These are phyloP conservation scores for Cephus pulcher DNA, from an alignment of 2,888 invertebrate genomes.

Conservation along the genomic window DNA sequence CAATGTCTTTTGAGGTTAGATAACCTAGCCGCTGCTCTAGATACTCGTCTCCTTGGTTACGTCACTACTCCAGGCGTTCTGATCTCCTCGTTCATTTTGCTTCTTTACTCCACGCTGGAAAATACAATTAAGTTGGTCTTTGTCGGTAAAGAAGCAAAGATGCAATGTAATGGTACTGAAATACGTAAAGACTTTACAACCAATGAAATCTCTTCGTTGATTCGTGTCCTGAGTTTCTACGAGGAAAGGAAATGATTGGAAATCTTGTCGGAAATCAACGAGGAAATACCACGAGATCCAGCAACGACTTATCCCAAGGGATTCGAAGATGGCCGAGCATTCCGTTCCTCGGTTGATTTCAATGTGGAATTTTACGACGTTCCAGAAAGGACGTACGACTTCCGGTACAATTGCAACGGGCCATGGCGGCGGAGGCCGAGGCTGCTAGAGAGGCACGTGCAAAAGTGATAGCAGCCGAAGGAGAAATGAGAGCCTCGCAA, in stretches of 20 bases:
- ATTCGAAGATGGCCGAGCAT: background rate
- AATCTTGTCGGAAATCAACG: background rate
- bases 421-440: slow-evolving; percentile 88
- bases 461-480: slow-evolving; percentile 86
- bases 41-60: background rate
- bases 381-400: slow-evolving; percentile 82
- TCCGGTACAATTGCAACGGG: slow-evolving; percentile 81
- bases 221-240: background rate
- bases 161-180: background rate
- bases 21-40: background rate
- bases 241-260: background rate
- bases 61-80: background rate
- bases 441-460: slow-evolving; percentile 83
- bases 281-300: background rate
- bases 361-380: slow-evolving; percentile 29
- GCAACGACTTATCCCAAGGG: background rate
- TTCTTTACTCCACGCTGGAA: background rate
- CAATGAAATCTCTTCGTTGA: background rate
- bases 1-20: background rate
- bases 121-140: background rate
- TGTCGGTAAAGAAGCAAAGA: background rate
- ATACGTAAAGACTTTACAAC: background rate
- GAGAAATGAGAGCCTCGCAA: slow-evolving; percentile 87
- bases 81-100: background rate
- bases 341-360: background rate